phyloP scores from a whole-genome alignment of 2,113 vertebrate species.

The Barnardius zonarius region DNA sequence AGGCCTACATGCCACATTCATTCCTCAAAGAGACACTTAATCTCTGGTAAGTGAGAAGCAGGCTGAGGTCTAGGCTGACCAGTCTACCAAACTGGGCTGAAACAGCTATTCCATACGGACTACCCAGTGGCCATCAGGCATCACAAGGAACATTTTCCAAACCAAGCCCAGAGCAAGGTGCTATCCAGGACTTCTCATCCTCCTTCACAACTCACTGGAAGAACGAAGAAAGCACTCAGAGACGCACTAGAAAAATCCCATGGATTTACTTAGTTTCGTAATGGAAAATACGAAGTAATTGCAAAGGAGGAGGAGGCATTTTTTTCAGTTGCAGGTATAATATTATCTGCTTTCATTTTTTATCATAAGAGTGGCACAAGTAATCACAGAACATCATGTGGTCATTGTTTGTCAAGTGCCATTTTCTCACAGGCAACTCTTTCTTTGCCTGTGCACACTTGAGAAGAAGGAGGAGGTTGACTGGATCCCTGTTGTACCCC shows the following conservation, averaged over 20 bases:
- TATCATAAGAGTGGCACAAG: constrained; percentile 13
- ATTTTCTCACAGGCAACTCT: constrained; percentile 19
- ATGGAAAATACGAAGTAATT: constrained; percentile 35
- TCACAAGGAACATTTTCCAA: neutral
- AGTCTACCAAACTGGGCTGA: neutral
- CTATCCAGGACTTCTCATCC: neutral
- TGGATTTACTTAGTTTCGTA: constrained; percentile 39
- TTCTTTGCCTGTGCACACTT: neutral
- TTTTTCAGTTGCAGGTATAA: constrained; percentile 19
- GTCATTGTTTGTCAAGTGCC: constrained; percentile 36
- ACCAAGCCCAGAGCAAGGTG: neutral
- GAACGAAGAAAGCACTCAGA: constrained; percentile 24
- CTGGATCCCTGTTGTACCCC: neutral
- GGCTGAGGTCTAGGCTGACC: neutral
- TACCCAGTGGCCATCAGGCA: neutral
- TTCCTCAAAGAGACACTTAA: neutral
- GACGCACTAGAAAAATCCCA: neutral
- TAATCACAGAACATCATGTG: constrained; percentile 13
- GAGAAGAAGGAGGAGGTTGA: neutral
- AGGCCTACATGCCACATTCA: neutral
- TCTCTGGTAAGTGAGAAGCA: neutral
- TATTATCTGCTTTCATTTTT: constrained; percentile 20
- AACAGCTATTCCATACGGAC: neutral
- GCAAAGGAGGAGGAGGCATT: constrained; percentile 13
- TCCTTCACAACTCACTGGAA: neutral